Conservation (phyloP, 2,113 vertebrate species). For the Petromus typicus region DNA sequence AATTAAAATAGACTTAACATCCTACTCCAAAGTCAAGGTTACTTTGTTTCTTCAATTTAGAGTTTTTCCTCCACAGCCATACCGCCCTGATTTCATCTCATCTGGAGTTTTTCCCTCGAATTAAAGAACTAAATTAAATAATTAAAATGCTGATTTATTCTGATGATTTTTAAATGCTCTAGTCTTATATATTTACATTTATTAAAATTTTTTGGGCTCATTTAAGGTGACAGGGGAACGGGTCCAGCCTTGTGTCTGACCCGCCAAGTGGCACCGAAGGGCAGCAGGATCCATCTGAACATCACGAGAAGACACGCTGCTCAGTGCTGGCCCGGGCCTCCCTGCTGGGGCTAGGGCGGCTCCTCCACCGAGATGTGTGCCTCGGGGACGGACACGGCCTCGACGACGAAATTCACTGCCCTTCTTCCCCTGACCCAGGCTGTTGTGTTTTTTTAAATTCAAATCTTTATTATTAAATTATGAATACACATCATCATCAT, state of each 20-base stretch:
- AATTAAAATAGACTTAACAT: constrained; percentile 74
- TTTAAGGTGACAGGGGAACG: neutral
- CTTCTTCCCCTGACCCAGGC: neutral
- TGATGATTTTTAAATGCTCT: neutral
- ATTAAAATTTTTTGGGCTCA: neutral
- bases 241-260: neutral
- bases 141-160: constrained; percentile 21
- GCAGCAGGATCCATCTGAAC: neutral
- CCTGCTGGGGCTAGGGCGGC: too few species aligned
- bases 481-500: too few species aligned
- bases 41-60: constrained; percentile 34
- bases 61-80: neutral
- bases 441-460: too few species aligned
- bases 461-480: too few species aligned
- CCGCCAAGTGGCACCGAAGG: neutral
- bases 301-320: neutral
- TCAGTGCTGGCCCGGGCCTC: too few species aligned
- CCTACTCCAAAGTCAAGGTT: neutral
- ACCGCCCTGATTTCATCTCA: too few species aligned
- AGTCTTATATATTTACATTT: neutral
- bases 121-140: too few species aligned
- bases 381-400: neutral
- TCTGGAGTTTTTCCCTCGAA: too few species aligned
- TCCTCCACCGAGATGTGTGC: neutral
- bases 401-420: neutral